Evolutionary conservation across 2,888 invertebrate genomes (phyloP).

Genomic region (Himalopsyche anomala): DNA sequence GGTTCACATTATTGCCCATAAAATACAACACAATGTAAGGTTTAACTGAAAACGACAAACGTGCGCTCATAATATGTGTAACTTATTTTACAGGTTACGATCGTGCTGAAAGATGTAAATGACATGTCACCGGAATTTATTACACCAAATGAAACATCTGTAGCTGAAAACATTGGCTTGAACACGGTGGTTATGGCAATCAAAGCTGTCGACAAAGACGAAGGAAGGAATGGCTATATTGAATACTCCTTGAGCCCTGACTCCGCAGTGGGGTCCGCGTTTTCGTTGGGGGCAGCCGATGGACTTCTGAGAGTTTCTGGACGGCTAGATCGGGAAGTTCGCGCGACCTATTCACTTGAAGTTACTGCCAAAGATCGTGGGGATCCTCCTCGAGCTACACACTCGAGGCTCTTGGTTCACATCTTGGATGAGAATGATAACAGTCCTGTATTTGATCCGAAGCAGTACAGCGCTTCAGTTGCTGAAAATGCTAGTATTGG

Average conservation of each 20-base stretch:
- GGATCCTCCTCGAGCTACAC: constrained; percentile 85
- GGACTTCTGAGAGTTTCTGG: constrained; percentile 91
- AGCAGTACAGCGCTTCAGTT: constrained; percentile 92
- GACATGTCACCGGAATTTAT: constrained; percentile 93
- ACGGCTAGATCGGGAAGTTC: constrained; percentile 89
- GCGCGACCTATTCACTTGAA: constrained; percentile 84
- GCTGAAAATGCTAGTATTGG: constrained; percentile 97
- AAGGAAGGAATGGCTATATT: constrained; percentile 93
- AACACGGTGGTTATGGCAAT: constrained; percentile 93
- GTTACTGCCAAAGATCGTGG: constrained; percentile 93
- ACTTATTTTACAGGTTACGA: constrained; percentile 82
- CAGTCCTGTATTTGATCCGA: constrained; percentile 91
- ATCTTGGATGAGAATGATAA: constrained; percentile 94
- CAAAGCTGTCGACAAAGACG: constrained; percentile 92
- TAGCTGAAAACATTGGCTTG: constrained; percentile 89
- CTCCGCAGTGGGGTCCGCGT: constrained; percentile 80
- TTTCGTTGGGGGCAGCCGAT: constrained; percentile 91
- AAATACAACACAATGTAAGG: too few species aligned
- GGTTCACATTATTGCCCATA: too few species aligned
- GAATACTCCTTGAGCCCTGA: constrained; percentile 89
- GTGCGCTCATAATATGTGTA: constrained; percentile 41
- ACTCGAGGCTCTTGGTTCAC: constrained; percentile 82
- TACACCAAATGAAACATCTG: constrained; percentile 85
- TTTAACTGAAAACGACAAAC: too few species aligned
- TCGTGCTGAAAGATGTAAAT: constrained; percentile 92